Conservation (phyloP, 2,113 vertebrate genomes). For the Nanorana parkeri region DNA sequence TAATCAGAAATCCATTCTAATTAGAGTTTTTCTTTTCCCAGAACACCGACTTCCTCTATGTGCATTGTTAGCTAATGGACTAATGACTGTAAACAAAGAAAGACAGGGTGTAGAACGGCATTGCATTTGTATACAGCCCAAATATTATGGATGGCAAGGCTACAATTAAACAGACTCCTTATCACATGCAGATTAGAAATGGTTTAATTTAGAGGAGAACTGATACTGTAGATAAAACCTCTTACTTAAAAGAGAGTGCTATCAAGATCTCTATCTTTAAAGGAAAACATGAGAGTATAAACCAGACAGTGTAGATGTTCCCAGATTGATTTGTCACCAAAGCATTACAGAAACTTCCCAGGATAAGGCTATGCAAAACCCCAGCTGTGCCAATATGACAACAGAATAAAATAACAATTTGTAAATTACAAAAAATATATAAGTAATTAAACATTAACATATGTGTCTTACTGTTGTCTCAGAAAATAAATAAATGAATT, state of each 20-base stretch:
- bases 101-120: neutral
- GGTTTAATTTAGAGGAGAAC: neutral
- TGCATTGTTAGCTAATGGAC: neutral
- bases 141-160: neutral
- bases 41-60: neutral
- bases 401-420: neutral
- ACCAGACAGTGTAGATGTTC: neutral
- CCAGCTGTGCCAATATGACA: neutral
- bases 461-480: too few relatives aligned
- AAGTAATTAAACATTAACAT: too few relatives aligned
- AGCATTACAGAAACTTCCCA: neutral
- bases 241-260: neutral
- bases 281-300: neutral
- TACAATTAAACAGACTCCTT: neutral
- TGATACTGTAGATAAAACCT: neutral
- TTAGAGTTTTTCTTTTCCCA: neutral
- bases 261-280: slow-evolving; percentile 3
- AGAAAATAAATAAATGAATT: too few relatives aligned
- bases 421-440: too few relatives aligned
- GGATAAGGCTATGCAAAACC: neutral
- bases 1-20: too few relatives aligned
- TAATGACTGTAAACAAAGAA: slow-evolving; percentile 1
- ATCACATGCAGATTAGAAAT: neutral
- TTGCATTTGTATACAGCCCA: neutral
- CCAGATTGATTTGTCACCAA: neutral